phyloP scores from a whole-genome alignment of 2,113 vertebrate genomes.

The Burhinus oedicnemus region DNA sequence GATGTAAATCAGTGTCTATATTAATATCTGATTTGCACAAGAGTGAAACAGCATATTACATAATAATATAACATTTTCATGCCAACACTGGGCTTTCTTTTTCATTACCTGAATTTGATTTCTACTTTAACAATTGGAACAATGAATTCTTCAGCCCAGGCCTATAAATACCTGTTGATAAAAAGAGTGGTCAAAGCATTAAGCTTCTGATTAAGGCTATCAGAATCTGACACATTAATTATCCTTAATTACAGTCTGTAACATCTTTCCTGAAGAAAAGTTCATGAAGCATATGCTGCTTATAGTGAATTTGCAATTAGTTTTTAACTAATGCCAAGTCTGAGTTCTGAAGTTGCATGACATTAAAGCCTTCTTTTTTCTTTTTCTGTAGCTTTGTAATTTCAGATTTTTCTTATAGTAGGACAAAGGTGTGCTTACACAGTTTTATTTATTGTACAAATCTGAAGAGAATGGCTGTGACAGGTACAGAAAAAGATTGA shows the following conservation, averaged over 20 bases:
- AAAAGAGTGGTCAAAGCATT: neutral
- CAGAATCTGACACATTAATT: neutral
- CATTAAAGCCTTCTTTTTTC: neutral
- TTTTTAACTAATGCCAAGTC: neutral
- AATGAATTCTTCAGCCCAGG: neutral
- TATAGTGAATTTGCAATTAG: neutral
- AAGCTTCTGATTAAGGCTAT: neutral
- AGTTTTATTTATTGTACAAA: neutral
- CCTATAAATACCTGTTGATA: neutral
- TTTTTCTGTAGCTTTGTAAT: neutral
- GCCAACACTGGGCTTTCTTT: neutral
- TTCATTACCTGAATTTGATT: constrained; percentile 25
- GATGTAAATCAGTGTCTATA: neutral
- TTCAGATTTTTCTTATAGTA: neutral
- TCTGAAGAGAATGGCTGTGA: neutral
- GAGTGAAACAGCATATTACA: neutral
- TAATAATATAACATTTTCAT: neutral
- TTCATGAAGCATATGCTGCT: neutral
- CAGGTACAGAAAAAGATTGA: neutral
- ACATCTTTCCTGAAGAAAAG: neutral
- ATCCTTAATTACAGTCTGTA: neutral
- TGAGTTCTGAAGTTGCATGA: neutral
- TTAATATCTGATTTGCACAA: neutral
- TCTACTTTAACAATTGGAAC: neutral
- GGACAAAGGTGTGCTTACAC: neutral